phyloP scores from a whole-genome alignment of 2,113 vertebrate species.

The Diadophis punctatus region DNA sequence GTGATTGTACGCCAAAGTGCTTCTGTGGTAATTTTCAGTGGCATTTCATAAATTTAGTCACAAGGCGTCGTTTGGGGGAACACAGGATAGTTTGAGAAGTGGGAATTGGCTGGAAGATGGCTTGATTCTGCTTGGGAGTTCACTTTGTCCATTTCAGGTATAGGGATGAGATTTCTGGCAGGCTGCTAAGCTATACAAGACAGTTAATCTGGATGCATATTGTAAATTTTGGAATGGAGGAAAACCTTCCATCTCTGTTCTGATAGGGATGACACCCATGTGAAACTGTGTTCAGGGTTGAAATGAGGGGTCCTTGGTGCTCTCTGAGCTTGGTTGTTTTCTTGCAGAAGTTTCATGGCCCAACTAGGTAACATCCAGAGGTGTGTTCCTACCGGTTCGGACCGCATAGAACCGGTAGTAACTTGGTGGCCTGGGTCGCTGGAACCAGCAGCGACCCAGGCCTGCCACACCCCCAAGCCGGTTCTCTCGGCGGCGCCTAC shows the following conservation, averaged over 20 bases:
- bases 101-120: not conserved
- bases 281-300: not conserved
- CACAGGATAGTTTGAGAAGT: not conserved
- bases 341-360: too few species aligned
- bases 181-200: not conserved
- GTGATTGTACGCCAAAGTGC: not conserved
- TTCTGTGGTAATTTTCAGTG: not conserved
- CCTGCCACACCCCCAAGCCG: too few species aligned
- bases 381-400: too few species aligned
- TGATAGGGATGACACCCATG: not conserved
- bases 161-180: not conserved
- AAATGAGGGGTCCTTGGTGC: not conserved
- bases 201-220: not conserved
- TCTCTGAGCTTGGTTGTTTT: too few species aligned
- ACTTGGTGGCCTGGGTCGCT: too few species aligned
- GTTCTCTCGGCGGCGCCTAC: too few species aligned
- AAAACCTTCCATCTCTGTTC: rapidly evolving
- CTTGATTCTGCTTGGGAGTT: constrained; percentile 14
- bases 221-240: not conserved
- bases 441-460: too few species aligned
- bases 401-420: too few species aligned
- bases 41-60: not conserved
- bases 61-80: not conserved
- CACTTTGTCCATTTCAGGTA: constrained; percentile 53
- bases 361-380: too few species aligned